These are phyloP conservation scores for Ploceus nigricollis DNA, from an alignment of 2,113 vertebrate genomes.

Conservation along the genomic window DNA sequence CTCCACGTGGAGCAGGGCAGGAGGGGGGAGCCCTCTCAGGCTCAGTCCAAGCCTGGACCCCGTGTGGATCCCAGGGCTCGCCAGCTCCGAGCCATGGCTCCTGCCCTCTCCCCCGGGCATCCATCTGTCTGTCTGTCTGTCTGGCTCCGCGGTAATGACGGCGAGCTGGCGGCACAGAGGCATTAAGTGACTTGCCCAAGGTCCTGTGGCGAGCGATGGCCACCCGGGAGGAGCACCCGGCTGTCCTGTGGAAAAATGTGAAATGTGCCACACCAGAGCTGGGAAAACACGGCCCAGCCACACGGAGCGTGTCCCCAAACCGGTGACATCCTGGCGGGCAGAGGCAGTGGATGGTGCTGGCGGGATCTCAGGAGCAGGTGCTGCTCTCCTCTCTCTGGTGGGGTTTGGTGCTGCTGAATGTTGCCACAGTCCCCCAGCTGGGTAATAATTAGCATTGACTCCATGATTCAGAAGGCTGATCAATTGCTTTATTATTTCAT, in stretches of 20 bases:
- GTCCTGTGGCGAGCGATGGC: neutral
- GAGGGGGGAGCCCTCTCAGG: neutral
- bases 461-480: no score
- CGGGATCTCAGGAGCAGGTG: neutral
- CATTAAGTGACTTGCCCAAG: neutral
- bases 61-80: neutral
- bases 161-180: neutral
- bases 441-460: no score
- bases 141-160: constrained; percentile 16
- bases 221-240: neutral
- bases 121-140: neutral
- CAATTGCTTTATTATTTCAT: no score
- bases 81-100: neutral
- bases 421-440: no score
- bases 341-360: neutral
- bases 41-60: neutral
- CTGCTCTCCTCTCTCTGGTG: fast-evolving
- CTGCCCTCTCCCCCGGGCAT: constrained; percentile 27
- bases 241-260: neutral
- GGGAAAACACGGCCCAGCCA: neutral
- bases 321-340: fast-evolving
- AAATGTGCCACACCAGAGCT: neutral
- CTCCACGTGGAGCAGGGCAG: fast-evolving
- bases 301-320: fast-evolving
- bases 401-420: neutral